Percentiles rank a stretch among this genome's conserved stretches.
Conservation (phyloP, 2,797 vertebrate species). For the Acanthurus leucopareius region DNA sequence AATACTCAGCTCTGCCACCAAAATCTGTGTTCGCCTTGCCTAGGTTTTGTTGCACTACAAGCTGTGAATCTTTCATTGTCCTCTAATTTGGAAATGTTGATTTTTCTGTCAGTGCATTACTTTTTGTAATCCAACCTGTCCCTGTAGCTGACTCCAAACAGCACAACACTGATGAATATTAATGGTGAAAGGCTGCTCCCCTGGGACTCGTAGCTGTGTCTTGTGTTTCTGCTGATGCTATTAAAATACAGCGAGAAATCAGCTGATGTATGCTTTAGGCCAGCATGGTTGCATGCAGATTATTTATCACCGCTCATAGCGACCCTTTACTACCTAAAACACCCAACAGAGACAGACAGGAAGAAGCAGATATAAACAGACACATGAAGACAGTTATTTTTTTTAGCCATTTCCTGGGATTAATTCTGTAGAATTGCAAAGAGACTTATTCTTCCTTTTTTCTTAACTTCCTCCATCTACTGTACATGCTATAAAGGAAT, state of each 20-base stretch:
- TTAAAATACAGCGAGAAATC: conserved; percentile 77
- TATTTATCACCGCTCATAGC: conserved; percentile 70
- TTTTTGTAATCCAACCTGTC: conserved; percentile 59
- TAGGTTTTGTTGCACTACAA: conserved; percentile 14
- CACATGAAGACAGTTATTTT: conserved; percentile 9
- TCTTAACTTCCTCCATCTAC: not conserved
- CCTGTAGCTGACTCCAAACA: conserved; percentile 61
- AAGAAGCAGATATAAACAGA: conserved; percentile 22
- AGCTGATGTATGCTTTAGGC: conserved; percentile 71
- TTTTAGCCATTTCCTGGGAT: conserved; percentile 19
- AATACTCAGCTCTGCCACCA: not conserved
- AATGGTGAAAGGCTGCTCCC: conserved; percentile 65
- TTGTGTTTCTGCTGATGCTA: conserved; percentile 85
- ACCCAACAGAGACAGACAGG: conserved; percentile 14
- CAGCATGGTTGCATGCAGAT: conserved; percentile 75
- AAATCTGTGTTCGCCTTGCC: conserved; percentile 2
- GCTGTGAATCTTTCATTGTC: conserved; percentile 32
- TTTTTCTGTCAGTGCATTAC: conserved; percentile 67
- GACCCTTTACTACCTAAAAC: conserved; percentile 63
- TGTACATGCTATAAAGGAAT: conserved; percentile 20
- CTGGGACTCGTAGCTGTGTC: conserved; percentile 64
- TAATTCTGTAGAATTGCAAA: conserved; percentile 5
- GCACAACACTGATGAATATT: conserved; percentile 77
- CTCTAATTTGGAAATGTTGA: conserved; percentile 59
- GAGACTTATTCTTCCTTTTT: not conserved